Conservation (phyloP, 2,797 vertebrate genomes). For the Eulemur rubriventer region DNA sequence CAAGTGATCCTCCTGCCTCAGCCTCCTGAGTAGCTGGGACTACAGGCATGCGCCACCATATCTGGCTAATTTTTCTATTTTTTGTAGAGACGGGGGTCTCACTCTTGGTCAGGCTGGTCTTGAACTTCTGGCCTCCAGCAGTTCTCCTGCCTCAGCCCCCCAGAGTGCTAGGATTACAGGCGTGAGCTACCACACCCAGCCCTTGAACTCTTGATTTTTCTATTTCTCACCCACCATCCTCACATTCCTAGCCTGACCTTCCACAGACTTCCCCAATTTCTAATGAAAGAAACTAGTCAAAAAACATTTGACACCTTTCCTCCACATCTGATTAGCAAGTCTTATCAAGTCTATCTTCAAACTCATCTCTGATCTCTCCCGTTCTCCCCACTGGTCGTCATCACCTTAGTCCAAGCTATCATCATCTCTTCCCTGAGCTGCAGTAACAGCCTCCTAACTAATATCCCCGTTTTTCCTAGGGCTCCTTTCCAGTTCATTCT, state of each 20-base stretch:
- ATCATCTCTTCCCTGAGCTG: background rate
- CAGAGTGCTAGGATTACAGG: no score
- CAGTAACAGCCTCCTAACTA: background rate
- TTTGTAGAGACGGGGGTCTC: no score
- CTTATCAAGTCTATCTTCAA: background rate
- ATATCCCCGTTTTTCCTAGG: background rate
- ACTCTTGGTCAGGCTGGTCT: no score
- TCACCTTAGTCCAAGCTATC: background rate
- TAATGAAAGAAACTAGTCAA: background rate
- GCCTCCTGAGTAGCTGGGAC: background rate
- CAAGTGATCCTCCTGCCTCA: background rate
- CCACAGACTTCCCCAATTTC: background rate
- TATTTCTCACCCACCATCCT: background rate
- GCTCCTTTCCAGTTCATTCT: background rate
- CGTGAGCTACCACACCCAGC: fast-evolving
- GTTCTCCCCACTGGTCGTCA: background rate
- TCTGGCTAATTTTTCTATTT: background rate
- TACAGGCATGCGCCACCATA: no score
- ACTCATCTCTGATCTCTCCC: background rate
- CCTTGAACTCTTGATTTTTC: background rate
- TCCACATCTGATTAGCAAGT: background rate
- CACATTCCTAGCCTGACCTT: background rate
- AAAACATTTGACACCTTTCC: background rate
- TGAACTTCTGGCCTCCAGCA: no score
- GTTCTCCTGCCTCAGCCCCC: no score